These are phyloP conservation scores for Rhinoraja longicauda DNA, from an alignment of 2,797 vertebrate genomes.

Conservation along the genomic window DNA sequence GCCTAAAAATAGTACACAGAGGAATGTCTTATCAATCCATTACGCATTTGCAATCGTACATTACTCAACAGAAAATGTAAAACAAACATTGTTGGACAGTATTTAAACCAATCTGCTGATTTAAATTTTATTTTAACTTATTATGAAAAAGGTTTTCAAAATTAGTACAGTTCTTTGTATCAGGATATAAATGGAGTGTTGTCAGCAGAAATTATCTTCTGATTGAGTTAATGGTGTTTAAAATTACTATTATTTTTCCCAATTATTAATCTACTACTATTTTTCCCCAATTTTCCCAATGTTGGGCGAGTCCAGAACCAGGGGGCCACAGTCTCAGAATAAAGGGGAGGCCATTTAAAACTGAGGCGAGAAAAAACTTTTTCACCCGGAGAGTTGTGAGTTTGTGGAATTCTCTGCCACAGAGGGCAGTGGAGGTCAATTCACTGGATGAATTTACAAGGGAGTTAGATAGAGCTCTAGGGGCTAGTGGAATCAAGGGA, in stretches of 20 bases:
- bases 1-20: background rate
- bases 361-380: too few relatives aligned
- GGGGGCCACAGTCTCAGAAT: too few relatives aligned
- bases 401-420: too few relatives aligned
- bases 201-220: background rate
- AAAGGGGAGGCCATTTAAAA: too few relatives aligned
- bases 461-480: too few relatives aligned
- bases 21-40: background rate
- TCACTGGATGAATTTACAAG: too few relatives aligned
- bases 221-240: background rate
- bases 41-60: background rate
- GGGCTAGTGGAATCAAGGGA: too few relatives aligned
- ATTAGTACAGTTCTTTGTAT: background rate
- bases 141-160: background rate
- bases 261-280: background rate
- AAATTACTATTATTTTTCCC: background rate
- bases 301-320: too few relatives aligned
- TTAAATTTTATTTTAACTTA: background rate
- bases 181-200: background rate
- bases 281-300: too few relatives aligned
- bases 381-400: too few relatives aligned
- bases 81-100: background rate
- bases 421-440: too few relatives aligned
- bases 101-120: background rate
- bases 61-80: conserved; percentile 1